These are phyloP conservation scores for Cheilosia vulpina DNA, from an alignment of 2,888 invertebrate genomes.

Conservation along the genomic window DNA sequence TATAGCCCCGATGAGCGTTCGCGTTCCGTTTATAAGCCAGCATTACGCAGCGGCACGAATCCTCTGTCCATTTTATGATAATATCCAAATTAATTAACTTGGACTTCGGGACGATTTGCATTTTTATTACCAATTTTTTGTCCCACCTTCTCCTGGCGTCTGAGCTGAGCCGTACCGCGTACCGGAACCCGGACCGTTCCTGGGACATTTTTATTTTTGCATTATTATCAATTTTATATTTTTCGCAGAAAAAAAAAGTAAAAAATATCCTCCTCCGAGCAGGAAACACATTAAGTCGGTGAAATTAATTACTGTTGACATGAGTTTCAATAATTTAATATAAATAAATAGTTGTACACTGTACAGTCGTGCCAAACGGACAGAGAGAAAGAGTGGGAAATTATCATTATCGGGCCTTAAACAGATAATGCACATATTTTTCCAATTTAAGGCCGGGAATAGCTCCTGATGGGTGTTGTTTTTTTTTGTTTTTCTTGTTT, in stretches of 20 bases:
- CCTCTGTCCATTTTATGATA: constrained; percentile 72
- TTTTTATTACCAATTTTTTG: constrained; percentile 74
- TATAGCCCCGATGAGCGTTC: constrained; percentile 7
- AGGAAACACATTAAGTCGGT: constrained; percentile 72
- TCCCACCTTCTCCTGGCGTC: constrained; percentile 22
- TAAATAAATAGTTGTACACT: constrained; percentile 69
- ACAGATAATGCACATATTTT: constrained; percentile 72
- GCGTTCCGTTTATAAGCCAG: not conserved
- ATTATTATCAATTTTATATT: constrained; percentile 68
- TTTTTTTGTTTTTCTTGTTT: not conserved
- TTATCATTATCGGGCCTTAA: constrained; percentile 68
- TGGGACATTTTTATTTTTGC: constrained; percentile 36
- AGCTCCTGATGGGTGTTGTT: constrained; percentile 9
- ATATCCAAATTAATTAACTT: constrained; percentile 75
- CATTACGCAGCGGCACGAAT: constrained; percentile 62
- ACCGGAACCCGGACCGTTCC: not conserved
- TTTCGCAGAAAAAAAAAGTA: constrained; percentile 14
- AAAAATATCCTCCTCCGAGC: constrained; percentile 23
- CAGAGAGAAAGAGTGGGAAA: constrained; percentile 37
- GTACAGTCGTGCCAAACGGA: constrained; percentile 57
- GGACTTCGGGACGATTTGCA: constrained; percentile 74
- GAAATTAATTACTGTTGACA: constrained; percentile 75
- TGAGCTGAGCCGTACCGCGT: not conserved
- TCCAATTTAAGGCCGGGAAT: constrained; percentile 7
- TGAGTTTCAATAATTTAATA: constrained; percentile 74